These are phyloP conservation scores for Pelvicachromis taeniatus DNA, from an alignment of 2,113 vertebrate genomes.

Conservation along the genomic window DNA sequence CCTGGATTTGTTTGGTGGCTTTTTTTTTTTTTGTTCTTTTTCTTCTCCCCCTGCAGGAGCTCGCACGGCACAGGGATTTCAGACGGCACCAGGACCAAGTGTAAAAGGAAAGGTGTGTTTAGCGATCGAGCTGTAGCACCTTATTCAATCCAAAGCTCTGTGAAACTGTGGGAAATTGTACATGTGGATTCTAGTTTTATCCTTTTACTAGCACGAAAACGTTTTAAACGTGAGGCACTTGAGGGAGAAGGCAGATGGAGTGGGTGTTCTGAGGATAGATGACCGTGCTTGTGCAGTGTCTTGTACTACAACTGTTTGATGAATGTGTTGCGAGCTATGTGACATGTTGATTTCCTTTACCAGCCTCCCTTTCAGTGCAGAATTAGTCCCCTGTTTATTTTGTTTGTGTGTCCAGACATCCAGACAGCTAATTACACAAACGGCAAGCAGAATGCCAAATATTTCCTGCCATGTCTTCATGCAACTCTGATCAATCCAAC, in stretches of 20 bases:
- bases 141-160: background rate
- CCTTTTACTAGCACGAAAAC: background rate
- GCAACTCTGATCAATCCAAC: background rate
- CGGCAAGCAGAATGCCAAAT: background rate
- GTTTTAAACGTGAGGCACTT: background rate
- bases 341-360: background rate
- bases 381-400: constrained; percentile 15
- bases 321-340: background rate
- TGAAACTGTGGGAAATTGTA: background rate
- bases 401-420: background rate
- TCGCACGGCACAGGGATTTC: constrained; percentile 15
- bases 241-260: background rate
- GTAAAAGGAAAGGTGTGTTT: constrained; percentile 63
- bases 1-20: background rate
- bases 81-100: background rate
- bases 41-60: constrained; percentile 19
- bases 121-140: background rate
- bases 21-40: background rate
- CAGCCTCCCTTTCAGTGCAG: background rate
- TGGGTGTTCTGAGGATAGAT: background rate
- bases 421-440: constrained; percentile 17
- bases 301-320: background rate
- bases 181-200: background rate
- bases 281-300: background rate
- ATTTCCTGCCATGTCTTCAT: background rate